Percentiles rank a stretch among this genome's conserved stretches.
phyloP scores from a whole-genome alignment of 2,113 vertebrate genomes.

The Tupaia tana region DNA sequence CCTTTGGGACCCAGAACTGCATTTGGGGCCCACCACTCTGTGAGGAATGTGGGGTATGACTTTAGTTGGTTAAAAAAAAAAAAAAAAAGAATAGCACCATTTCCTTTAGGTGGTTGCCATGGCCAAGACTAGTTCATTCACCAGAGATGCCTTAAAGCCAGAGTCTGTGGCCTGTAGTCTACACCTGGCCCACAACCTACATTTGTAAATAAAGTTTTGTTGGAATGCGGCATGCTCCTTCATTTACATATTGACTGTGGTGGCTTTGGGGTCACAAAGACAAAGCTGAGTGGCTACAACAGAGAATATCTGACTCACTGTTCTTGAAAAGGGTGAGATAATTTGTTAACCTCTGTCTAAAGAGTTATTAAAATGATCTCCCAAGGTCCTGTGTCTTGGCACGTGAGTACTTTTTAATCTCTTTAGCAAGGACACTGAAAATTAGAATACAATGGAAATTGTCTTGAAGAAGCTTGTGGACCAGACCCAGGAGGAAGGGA shows the following conservation, averaged over 20 bases:
- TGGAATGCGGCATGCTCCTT: not conserved
- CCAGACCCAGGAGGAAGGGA: not conserved
- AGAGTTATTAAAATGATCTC: conserved; percentile 26
- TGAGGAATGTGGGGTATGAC: not conserved
- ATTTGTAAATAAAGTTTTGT: conserved; percentile 59
- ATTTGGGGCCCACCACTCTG: not conserved
- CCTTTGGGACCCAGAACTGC: not conserved
- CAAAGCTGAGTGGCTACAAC: not conserved
- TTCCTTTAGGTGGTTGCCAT: rapidly evolving
- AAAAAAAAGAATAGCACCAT: not conserved
- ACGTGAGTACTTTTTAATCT: not conserved
- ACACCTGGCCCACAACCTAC: not conserved
- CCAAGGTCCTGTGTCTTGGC: not conserved
- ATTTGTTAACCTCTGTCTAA: not conserved
- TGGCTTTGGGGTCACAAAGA: not conserved
- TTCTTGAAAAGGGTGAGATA: no score
- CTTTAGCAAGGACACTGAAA: not conserved
- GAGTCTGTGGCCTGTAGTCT: not conserved
- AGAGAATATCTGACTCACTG: not conserved
- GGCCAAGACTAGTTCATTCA: not conserved
- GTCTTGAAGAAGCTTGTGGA: conserved; percentile 39
- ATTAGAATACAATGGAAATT: not conserved
- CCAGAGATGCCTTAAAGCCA: not conserved
- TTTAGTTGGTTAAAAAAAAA: not conserved
- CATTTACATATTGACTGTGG: not conserved